Evolutionary conservation across 2,888 invertebrate genomes (phyloP).

Genomic region (Athalia cordata): DNA sequence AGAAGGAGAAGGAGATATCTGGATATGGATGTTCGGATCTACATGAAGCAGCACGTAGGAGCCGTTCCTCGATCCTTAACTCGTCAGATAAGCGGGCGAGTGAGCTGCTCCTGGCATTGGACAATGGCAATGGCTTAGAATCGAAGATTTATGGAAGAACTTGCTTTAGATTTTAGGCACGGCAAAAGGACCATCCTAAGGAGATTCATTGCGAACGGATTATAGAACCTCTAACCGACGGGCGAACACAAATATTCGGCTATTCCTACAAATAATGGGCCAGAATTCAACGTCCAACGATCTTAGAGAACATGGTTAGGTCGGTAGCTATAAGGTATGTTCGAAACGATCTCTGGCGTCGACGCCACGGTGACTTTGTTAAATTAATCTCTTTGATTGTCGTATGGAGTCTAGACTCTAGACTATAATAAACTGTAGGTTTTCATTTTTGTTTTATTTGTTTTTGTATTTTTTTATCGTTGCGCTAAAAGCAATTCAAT

Average conservation of each 20-base stretch:
- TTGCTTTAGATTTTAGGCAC: constrained; percentile 53
- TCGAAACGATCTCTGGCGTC: background rate
- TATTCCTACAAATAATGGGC: constrained; percentile 25
- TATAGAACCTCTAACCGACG: constrained; percentile 40
- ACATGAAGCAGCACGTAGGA: constrained; percentile 18
- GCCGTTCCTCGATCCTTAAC: constrained; percentile 32
- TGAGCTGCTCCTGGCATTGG: constrained; percentile 47
- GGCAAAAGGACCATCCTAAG: constrained; percentile 36
- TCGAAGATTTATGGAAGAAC: constrained; percentile 62
- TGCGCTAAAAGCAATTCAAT: constrained; percentile 9
- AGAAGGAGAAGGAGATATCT: background rate
- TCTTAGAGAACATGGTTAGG: background rate
- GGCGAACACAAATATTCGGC: constrained; percentile 27
- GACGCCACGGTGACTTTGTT: background rate
- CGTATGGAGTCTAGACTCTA: background rate
- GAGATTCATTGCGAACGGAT: constrained; percentile 41
- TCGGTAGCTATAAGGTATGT: background rate
- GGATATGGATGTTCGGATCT: constrained; percentile 3
- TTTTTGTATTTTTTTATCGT: background rate
- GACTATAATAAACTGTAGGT: background rate
- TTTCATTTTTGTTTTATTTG: no score
- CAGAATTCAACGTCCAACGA: background rate
- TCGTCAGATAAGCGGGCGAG: constrained; percentile 41
- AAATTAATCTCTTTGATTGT: background rate
- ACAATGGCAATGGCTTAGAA: constrained; percentile 60